A percentile compares a stretch with the other conserved stretches of the same genome.
Conservation (phyloP, 2,888 invertebrate species). For the Thereva nobilitata region DNA sequence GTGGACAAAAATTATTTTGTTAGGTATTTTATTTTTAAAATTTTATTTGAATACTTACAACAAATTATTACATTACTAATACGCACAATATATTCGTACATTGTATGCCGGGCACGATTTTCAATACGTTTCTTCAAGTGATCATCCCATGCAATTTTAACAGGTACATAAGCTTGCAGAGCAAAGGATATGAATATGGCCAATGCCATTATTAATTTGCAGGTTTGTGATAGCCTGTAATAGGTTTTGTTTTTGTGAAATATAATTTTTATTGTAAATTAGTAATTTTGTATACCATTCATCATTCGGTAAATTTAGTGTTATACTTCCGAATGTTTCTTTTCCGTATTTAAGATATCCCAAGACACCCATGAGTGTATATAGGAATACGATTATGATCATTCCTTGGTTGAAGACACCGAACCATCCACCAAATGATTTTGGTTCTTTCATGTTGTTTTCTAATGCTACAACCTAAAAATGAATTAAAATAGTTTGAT, state of each 20-base stretch:
- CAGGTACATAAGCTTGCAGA: slow-evolving; percentile 87
- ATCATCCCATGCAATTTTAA: slow-evolving; percentile 73
- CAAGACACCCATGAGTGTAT: slow-evolving; percentile 78
- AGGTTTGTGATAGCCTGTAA: slow-evolving; percentile 66
- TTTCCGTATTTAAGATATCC: slow-evolving; percentile 83
- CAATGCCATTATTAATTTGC: slow-evolving; percentile 66
- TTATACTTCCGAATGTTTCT: slow-evolving; percentile 72
- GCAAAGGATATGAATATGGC: slow-evolving; percentile 83
- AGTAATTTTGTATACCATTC: slow-evolving; percentile 60
- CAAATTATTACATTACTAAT: slow-evolving; percentile 52
- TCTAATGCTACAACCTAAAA: slow-evolving; percentile 83
- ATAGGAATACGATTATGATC: slow-evolving; percentile 74
- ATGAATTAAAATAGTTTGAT: background rate
- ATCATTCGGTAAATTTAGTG: slow-evolving; percentile 73
- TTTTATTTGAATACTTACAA: slow-evolving; percentile 7
- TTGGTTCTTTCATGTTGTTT: slow-evolving; percentile 86
- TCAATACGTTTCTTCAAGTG: slow-evolving; percentile 56
- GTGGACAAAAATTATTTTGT: slow-evolving; percentile 50
- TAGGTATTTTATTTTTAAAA: background rate
- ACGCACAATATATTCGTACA: slow-evolving; percentile 62
- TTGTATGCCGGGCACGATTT: slow-evolving; percentile 52
- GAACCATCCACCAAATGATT: slow-evolving; percentile 72
- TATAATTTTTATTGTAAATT: background rate
- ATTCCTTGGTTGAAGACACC: slow-evolving; percentile 86
- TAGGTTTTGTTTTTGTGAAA: background rate